phyloP scores from a whole-genome alignment of 1,140 invertebrate genomes.

The Drosophila malerkotliana region DNA sequence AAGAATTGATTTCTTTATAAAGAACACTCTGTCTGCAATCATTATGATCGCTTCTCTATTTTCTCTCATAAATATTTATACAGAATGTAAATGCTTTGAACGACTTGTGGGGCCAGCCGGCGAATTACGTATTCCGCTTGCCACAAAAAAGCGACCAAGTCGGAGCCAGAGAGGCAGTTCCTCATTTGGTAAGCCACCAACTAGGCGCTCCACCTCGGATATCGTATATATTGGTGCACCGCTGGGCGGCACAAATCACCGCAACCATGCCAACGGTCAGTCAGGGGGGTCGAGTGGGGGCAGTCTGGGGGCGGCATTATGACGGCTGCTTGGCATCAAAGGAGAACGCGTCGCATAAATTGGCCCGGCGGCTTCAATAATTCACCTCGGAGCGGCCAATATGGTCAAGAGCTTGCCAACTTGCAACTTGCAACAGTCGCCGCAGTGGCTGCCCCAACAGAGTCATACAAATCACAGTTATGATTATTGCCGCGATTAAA shows the following conservation, averaged over 20 bases:
- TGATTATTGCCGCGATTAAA: slow-evolving; percentile 81
- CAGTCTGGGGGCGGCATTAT: slow-evolving; percentile 52
- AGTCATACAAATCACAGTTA: slow-evolving; percentile 83
- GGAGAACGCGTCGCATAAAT: slow-evolving; percentile 72
- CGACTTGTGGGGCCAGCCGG: slow-evolving; percentile 64
- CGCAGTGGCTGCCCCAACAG: slow-evolving; percentile 57
- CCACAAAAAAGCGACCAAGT: slow-evolving; percentile 51
- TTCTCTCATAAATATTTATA: slow-evolving; percentile 78
- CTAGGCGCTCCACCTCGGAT: slow-evolving; percentile 56
- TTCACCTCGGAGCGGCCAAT: slow-evolving; percentile 67
- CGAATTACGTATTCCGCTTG: slow-evolving; percentile 66
- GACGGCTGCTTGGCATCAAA: slow-evolving; percentile 64
- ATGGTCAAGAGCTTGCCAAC: slow-evolving; percentile 52
- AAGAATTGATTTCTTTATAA: slow-evolving; percentile 3
- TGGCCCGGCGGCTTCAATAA: slow-evolving; percentile 73
- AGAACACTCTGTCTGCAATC: slow-evolving; percentile 25
- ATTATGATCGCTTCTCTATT: slow-evolving; percentile 65
- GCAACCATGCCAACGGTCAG: slow-evolving; percentile 10
- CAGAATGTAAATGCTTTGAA: slow-evolving; percentile 58
- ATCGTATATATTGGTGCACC: slow-evolving; percentile 33
- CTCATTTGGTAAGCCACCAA: slow-evolving; percentile 78
- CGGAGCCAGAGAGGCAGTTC: slow-evolving; percentile 37
- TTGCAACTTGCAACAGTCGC: slow-evolving; percentile 26
- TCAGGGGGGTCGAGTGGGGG: neutral
- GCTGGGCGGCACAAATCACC: slow-evolving; percentile 56